Base-by-base conservation (phyloP, 1,140 invertebrate genomes). In the Frieseomelitta varia region DNA sequence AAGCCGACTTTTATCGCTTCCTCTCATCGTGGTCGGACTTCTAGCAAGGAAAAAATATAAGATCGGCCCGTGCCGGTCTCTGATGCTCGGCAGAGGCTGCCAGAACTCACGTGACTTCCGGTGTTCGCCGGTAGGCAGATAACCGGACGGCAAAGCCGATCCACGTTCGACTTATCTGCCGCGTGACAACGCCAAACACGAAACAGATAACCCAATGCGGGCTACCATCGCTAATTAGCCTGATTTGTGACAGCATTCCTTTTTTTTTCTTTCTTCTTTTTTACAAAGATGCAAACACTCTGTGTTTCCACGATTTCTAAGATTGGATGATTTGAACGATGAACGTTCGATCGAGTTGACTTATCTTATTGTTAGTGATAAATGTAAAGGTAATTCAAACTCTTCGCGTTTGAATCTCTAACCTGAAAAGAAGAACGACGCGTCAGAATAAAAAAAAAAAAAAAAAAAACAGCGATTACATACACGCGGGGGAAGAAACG, bases 1-100 rank as follows among this genome's bases (percentile, higher is more conserved):
- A 75, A 58, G 39, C 8, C 82, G 77, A 85, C 85, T 89, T 77
- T 63, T 90, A 90, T 90, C 88, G 82, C 15, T 76, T 65, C 74
- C 79, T 85, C 81, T 89, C 89, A 89, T 89, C 87, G 71, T 58
- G 34, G 56, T 58, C 58, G 39, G 39, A 17, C 65, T 69, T n/a
- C 55, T 79, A 81, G n/a, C 19, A 67, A 81, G 39, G 81, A n/a
- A 71, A 65, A 61, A 65, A 72, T 34, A 10, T 8, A 47, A 47
- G 0, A 47, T 47, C 39, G 27, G 69, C 15, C n/a, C 27, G 65
- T 58, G 61, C 30, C 17, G 10, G n/a, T n/a, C 74, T 17, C 8
- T 80, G 83, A 84, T 56, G 80, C 58, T 51, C 68, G 74, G 83
- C 79, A 81, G 76, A 76, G 79, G 55, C 69, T 56, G 34, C 80